phyloP scores from a whole-genome alignment of 2,113 vertebrate genomes.

The Capreolus pygargus region DNA sequence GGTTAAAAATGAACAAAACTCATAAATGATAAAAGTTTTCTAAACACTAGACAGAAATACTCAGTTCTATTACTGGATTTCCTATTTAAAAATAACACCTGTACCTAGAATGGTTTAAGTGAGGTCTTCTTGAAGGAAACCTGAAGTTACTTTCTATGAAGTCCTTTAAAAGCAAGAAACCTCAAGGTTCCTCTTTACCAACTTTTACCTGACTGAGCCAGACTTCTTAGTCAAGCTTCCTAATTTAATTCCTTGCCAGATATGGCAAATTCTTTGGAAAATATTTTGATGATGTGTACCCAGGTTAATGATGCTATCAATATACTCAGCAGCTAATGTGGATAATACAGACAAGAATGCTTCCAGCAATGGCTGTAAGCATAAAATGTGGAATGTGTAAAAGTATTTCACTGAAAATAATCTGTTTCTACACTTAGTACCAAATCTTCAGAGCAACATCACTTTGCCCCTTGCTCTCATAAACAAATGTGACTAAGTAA shows the following conservation, averaged over 20 bases:
- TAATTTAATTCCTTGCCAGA: background rate
- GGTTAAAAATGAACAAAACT: background rate
- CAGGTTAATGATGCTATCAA: background rate
- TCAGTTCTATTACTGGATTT: background rate
- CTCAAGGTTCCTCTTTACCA: background rate
- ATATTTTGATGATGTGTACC: background rate
- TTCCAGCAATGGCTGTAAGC: background rate
- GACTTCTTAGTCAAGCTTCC: background rate
- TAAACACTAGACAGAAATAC: background rate
- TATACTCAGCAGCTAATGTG: background rate
- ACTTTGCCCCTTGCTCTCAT: background rate
- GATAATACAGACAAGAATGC: background rate
- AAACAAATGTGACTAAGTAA: background rate
- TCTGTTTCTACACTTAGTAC: background rate
- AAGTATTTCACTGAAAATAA: constrained; percentile 17
- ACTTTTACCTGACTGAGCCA: background rate
- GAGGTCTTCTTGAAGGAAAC: background rate
- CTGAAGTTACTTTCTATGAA: background rate
- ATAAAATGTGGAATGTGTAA: background rate
- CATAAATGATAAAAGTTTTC: background rate
- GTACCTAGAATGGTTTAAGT: background rate
- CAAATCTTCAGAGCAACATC: background rate
- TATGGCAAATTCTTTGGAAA: background rate
- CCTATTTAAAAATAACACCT: background rate
- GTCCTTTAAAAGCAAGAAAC: constrained; percentile 4